Conservation (phyloP, 1,140 invertebrate genomes). For the Drosophila burlai region DNA sequence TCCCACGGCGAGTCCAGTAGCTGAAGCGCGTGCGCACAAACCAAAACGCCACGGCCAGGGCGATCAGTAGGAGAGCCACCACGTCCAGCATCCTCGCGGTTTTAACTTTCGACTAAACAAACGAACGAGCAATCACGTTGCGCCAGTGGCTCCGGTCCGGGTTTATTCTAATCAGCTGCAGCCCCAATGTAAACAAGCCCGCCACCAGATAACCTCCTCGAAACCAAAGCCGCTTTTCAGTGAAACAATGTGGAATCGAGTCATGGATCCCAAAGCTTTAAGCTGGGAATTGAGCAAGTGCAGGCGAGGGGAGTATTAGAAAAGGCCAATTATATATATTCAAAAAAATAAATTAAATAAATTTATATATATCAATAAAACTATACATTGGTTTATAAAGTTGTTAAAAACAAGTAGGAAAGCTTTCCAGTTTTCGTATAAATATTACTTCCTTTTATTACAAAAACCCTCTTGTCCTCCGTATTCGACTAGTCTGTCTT, state of each 20-base stretch:
- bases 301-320: background rate
- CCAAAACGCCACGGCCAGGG: constrained; percentile 54
- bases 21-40: constrained; percentile 55
- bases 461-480: no score
- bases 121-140: background rate
- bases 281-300: background rate
- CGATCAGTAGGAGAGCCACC: constrained; percentile 53
- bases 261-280: constrained; percentile 14
- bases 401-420: no score
- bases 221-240: constrained; percentile 1
- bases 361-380: no score
- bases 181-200: constrained; percentile 35
- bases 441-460: no score
- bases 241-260: constrained; percentile 22
- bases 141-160: background rate
- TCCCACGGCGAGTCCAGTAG: constrained; percentile 85
- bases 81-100: constrained; percentile 60
- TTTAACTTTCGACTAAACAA: constrained; percentile 51
- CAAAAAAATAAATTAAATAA: no score
- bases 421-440: no score
- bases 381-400: no score
- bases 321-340: background rate
- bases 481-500: no score
- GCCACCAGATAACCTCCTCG: constrained; percentile 29
- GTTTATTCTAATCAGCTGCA: constrained; percentile 39